Evolutionary conservation across 2,113 vertebrate genomes (phyloP), one percentile per base, ranked within the genome.

Genomic region (Tetrao urogallus): DNA sequence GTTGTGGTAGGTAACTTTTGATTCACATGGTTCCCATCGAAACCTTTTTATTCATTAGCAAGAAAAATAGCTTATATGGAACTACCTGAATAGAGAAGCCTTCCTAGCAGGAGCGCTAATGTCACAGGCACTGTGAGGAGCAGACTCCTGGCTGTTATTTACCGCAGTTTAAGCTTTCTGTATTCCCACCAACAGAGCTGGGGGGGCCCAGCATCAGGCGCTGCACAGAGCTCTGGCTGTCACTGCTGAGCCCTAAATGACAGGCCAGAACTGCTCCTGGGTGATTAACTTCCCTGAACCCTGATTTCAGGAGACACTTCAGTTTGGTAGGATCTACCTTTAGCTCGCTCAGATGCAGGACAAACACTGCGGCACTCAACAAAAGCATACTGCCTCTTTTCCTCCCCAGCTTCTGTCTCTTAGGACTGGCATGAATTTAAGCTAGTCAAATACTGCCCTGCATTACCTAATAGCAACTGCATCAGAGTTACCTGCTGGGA

Each of bases 381-480:
- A 66, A 43, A 27, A 50, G 27, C 5, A 17, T 16, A 66, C 0
- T 1, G 42, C 45, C 1, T 0, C 32, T 63, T 1, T 18, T 60
- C 71, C 27, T 30, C 20, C 30, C 32, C n/a, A 63, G 32, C 21
- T 52, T 52, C 57, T 24, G 20, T 40, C 32, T 88, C 54, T 56
- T 28, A 65, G 19, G 47, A 66, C 34, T 52, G 48, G 13, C 1
- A 10, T 40, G 28, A 64, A 92, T 67, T 70, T 38, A 36, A 70
- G 18, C 11, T 32, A 52, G 24, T 27, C 43, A n/a, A 87, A 84
- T 0, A 1, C 42, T 89, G 58, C 57, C 36, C 58, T 88, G 73
- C 63, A 63, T 38, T 27, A 63, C 34, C 60, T 17, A 38, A 34
- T 14, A 28, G 38, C 75, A 69, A 27, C 54, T 72, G 81, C 1